Evolutionary conservation across 1,140 invertebrate species (phyloP).

Genomic region (Macrobrachium nipponense): DNA sequence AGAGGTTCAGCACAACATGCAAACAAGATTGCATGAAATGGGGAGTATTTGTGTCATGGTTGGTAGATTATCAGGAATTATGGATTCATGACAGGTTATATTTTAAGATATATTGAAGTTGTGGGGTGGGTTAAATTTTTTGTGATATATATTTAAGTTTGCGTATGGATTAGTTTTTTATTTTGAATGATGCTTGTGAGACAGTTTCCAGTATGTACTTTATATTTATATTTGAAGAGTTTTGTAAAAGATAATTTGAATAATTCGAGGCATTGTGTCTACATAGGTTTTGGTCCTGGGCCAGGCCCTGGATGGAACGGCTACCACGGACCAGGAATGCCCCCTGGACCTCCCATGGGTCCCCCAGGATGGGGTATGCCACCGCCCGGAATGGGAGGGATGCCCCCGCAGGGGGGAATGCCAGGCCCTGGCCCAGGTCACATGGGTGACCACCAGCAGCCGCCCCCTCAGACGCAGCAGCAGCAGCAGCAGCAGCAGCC

Average conservation of each 20-base stretch:
- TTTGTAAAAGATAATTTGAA: neutral
- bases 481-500: conserved; percentile 29
- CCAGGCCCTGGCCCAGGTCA: conserved; percentile 46
- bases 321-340: conserved; percentile 56
- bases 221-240: neutral
- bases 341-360: conserved; percentile 63
- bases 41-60: too few relatives aligned
- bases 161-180: neutral
- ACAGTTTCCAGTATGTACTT: too few relatives aligned
- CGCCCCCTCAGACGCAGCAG: conserved; percentile 30
- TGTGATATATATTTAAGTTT: neutral
- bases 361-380: conserved; percentile 65
- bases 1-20: too few relatives aligned
- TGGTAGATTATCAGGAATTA: too few relatives aligned
- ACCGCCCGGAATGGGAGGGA: conserved; percentile 63
- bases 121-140: too few relatives aligned
- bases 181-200: too few relatives aligned
- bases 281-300: conserved; percentile 55
- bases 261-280: neutral
- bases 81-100: too few relatives aligned
- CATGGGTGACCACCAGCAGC: conserved; percentile 54
- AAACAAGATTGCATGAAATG: too few relatives aligned
- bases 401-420: conserved; percentile 44
- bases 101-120: too few relatives aligned
- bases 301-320: conserved; percentile 58